These are phyloP conservation scores for Taphrorychus bicolor DNA, from an alignment of 2,888 invertebrate genomes.

Conservation along the genomic window DNA sequence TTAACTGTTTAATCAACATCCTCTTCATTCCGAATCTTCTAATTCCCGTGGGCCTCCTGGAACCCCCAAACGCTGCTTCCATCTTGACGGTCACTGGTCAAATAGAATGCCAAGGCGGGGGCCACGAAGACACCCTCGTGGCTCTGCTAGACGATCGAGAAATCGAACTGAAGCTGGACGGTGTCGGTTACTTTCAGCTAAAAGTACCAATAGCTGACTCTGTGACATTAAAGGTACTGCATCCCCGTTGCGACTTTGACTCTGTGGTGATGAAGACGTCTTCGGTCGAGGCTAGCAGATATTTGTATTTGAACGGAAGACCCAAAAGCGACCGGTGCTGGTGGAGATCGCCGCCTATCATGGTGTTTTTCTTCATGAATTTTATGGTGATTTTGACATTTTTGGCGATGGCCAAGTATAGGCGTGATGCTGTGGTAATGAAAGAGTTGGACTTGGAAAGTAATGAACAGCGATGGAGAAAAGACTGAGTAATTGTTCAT, in stretches of 20 bases:
- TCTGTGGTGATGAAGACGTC: neutral
- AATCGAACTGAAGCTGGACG: neutral
- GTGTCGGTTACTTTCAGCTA: neutral
- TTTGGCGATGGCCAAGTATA: neutral
- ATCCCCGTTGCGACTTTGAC: constrained; percentile 1
- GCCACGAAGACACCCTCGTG: neutral
- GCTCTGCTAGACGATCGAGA: neutral
- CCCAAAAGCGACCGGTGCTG: neutral
- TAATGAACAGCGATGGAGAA: neutral
- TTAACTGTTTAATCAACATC: too few relatives aligned
- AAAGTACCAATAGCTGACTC: neutral
- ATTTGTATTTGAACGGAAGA: neutral
- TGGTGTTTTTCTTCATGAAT: constrained; percentile 8
- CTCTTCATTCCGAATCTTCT: neutral
- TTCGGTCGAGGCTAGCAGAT: neutral
- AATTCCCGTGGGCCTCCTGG: neutral
- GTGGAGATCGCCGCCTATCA: neutral
- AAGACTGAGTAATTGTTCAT: too few relatives aligned
- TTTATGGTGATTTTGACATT: neutral
- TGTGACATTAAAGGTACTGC: neutral
- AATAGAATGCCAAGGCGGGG: neutral
- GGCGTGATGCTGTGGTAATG: neutral
- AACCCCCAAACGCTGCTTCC: neutral
- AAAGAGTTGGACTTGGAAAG: neutral
- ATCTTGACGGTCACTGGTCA: neutral